phyloP scores from a whole-genome alignment of 2,888 invertebrate genomes.

The Drosophila recens region DNA sequence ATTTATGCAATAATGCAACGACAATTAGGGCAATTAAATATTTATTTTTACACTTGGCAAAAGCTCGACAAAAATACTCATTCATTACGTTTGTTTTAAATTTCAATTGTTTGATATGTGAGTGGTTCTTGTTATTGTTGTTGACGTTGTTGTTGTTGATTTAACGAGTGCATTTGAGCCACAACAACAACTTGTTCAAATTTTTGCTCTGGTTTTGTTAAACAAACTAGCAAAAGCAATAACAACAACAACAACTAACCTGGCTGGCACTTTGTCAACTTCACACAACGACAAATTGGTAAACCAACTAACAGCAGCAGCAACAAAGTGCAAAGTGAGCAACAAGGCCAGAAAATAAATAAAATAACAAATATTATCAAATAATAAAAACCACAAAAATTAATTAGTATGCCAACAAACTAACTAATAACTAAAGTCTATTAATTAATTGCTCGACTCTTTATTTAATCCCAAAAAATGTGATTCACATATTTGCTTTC shows the following conservation, averaged over 20 bases:
- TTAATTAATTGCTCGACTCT: slow-evolving; percentile 63
- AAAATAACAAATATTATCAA: slow-evolving; percentile 28
- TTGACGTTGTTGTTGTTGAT: slow-evolving; percentile 43
- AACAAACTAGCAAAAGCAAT: slow-evolving; percentile 48
- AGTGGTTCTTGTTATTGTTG: slow-evolving; percentile 26
- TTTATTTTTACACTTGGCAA: slow-evolving; percentile 68
- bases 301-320: slow-evolving; percentile 37
- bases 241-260: slow-evolving; percentile 44
- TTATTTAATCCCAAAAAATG: slow-evolving; percentile 22
- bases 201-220: slow-evolving; percentile 55
- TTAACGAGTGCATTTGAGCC: slow-evolving; percentile 49
- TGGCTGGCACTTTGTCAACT: slow-evolving; percentile 68
- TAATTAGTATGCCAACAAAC: slow-evolving; percentile 63
- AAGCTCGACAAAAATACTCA: slow-evolving; percentile 28
- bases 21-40: slow-evolving; percentile 73
- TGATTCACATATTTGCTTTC: slow-evolving; percentile 13
- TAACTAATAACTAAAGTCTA: slow-evolving; percentile 57
- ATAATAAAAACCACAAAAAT: slow-evolving; percentile 73
- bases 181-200: slow-evolving; percentile 63
- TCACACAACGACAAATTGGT: slow-evolving; percentile 60
- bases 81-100: slow-evolving; percentile 52
- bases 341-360: slow-evolving; percentile 34
- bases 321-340: slow-evolving; percentile 52
- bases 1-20: slow-evolving; percentile 69
- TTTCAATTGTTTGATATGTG: slow-evolving; percentile 38